Base-by-base conservation (phyloP, 2,888 invertebrate genomes). In the Xylota segnis region DNA sequence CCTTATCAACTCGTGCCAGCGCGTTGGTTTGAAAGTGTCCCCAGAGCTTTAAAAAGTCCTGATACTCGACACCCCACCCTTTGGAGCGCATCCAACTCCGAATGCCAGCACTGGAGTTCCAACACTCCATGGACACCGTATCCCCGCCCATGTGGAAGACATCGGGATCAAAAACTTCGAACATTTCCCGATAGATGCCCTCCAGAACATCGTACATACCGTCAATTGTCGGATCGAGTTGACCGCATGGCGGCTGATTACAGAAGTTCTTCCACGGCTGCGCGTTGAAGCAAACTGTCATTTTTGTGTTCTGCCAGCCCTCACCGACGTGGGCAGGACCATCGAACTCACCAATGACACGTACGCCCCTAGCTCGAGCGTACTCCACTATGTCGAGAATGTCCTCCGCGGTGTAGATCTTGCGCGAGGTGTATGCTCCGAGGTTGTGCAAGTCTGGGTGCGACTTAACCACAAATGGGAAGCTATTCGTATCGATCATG, bases 401-500 rank as follows among this genome's bases (percentile, higher is more conserved):
- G 59, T 93, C 93, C 58, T 93, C 89, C 68, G 93, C 93, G 0
- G 93, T 94, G 90, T 95, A 95, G 0, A 95, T 91, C 93, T 97
- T 95, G 0, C 94, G 93, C 52, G 96, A 94, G 0, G 95, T 94
- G 89, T 96, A 96, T 5, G 98, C 96, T 2, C 98, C 98, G 18
- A 95, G 94, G 87, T 94, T 94, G 2, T 95, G 93, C 14, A 97
- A 91, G 61, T 95, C 93, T 0, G 97, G 97, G 86, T 94, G 94
- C 18, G 94, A 94, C 89, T 94, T 94, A 0, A 96, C 95, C 75
- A 96, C 95, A 89, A 97, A 96, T 0, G 98, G 98, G 91, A 98
- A 98, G 89, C 98, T 98, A 88, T 98, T 98, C 23, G 97, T 96
- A 92, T 99, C 98, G 0, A 97, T 97, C 71, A 97, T 96, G 89